phyloP scores from a whole-genome alignment of 2,113 vertebrate species.

The human region GRCh38 chr15:47529001-47529500 shows the following conservation, averaged over 20 bases:
- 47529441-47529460: background rate
- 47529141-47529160: background rate
- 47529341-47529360: background rate
- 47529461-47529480: background rate
- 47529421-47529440: background rate
- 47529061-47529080: background rate
- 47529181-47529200: background rate
- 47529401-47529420: background rate
- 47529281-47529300: background rate
- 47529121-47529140: background rate
- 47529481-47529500: background rate
- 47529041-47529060: background rate
- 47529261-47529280: background rate
- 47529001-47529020: background rate
- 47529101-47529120: background rate
- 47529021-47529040: too few relatives aligned
- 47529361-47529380: background rate
- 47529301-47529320: background rate
- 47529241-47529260: background rate
- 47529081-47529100: background rate
- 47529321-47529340: background rate
- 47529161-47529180: background rate
- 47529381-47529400: background rate
- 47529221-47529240: background rate
- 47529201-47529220: background rate